A percentile compares a stretch with the other conserved stretches of the same genome.
phyloP scores from a whole-genome alignment of 2,888 invertebrate species.

The Chironomus tentans region DNA sequence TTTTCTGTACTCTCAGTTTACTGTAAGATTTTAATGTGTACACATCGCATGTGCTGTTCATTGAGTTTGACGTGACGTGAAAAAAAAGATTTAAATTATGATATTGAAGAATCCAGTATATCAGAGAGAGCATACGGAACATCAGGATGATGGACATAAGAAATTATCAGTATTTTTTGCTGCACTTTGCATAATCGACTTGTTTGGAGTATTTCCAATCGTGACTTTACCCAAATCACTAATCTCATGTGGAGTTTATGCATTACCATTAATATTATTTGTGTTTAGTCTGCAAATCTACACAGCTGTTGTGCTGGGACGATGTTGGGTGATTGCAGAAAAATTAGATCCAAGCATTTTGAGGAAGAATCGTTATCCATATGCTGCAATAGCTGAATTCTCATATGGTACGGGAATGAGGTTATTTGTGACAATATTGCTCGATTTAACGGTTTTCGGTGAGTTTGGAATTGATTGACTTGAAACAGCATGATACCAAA shows the following conservation, averaged over 20 bases:
- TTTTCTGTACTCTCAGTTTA: no score
- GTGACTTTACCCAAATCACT: constrained; percentile 66
- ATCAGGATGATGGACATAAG: not conserved
- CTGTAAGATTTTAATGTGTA: no score
- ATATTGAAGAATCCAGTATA: not conserved
- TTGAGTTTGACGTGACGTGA: no score
- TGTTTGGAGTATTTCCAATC: constrained; percentile 76
- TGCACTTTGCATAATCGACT: constrained; percentile 65
- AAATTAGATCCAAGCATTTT: constrained; percentile 57
- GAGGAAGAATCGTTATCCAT: constrained; percentile 61
- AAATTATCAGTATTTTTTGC: constrained; percentile 57
- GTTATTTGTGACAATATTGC: constrained; percentile 55
- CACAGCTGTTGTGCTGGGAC: constrained; percentile 68
- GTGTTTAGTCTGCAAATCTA: constrained; percentile 67
- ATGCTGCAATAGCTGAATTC: constrained; percentile 73
- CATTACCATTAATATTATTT: constrained; percentile 56
- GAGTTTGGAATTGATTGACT: not conserved
- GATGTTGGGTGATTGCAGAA: constrained; percentile 73
- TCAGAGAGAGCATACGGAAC: no score
- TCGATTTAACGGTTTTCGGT: constrained; percentile 62
- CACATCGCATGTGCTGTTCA: no score
- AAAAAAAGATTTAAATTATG: not conserved
- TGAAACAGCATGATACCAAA: not conserved
- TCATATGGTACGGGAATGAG: constrained; percentile 59
- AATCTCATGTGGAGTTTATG: constrained; percentile 66